Evolutionary conservation across 2,797 vertebrate genomes (phyloP).

Genomic region (Fundulus diaphanus): DNA sequence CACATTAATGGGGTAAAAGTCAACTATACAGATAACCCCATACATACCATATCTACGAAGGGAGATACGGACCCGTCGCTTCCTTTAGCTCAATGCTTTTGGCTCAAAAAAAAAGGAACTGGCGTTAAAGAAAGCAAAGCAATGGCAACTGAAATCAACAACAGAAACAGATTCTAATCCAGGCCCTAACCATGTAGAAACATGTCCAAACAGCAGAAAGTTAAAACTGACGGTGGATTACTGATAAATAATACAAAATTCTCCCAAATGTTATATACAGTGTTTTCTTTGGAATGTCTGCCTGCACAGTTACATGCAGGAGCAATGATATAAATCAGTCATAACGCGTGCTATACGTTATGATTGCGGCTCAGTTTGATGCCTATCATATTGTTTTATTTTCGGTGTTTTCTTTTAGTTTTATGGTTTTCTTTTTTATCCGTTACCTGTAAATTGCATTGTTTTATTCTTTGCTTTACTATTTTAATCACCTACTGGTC

Average conservation of each 20-base stretch:
- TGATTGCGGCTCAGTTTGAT: too few relatives aligned
- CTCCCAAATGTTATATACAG: conserved; percentile 1
- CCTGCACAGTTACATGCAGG: conserved; percentile 2
- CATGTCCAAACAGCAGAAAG: not conserved
- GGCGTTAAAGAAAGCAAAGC: conserved; percentile 12
- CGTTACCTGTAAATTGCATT: too few relatives aligned
- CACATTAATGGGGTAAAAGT: conserved; percentile 27
- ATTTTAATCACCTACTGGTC: too few relatives aligned
- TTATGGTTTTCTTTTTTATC: too few relatives aligned
- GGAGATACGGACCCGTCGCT: conserved; percentile 21
- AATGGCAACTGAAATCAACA: conserved; percentile 3
- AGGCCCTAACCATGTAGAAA: not conserved
- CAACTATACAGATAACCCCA: conserved; percentile 12
- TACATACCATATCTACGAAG: conserved; percentile 16
- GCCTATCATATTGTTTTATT: too few relatives aligned
- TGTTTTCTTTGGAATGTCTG: not conserved
- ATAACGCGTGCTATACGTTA: conserved; percentile 6
- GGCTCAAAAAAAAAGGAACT: conserved; percentile 36
- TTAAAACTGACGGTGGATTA: not conserved
- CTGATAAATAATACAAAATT: conserved; percentile 19
- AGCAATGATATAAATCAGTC: conserved; percentile 14
- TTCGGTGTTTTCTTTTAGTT: too few relatives aligned
- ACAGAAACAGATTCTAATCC: not conserved
- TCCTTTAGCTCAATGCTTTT: conserved; percentile 28
- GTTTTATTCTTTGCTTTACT: too few relatives aligned